Evolutionary conservation across 2,113 vertebrate genomes (phyloP).

Genomic region (Tautogolabrus adspersus): DNA sequence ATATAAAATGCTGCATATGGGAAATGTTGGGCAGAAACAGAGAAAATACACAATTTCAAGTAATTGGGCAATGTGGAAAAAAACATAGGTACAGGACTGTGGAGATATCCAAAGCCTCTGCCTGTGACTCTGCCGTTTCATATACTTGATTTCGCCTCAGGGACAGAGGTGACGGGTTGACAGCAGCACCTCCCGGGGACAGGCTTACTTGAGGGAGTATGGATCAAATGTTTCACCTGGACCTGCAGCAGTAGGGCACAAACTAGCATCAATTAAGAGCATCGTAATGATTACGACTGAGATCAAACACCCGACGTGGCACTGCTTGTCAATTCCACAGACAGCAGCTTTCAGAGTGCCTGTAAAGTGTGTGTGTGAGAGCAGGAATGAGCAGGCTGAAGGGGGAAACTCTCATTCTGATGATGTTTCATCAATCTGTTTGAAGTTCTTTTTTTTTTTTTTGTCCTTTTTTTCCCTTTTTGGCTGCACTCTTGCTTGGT

Average conservation of each 20-base stretch:
- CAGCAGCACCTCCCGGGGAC: conserved; percentile 30
- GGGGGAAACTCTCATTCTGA: conserved; percentile 61
- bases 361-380: conserved; percentile 53
- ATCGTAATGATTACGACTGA: conserved; percentile 52
- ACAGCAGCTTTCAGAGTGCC: conserved; percentile 54
- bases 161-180: conserved; percentile 27
- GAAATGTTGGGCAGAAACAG: conserved; percentile 16
- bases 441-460: conserved; percentile 44
- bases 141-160: conserved; percentile 25
- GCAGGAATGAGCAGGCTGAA: conserved; percentile 46
- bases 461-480: conserved; percentile 26
- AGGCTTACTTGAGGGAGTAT: conserved; percentile 25
- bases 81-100: conserved; percentile 8
- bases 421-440: conserved; percentile 70
- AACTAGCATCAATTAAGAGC: conserved; percentile 58
- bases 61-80: conserved; percentile 25
- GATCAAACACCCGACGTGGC: conserved; percentile 66
- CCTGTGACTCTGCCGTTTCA: conserved; percentile 11
- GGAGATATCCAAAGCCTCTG: not conserved
- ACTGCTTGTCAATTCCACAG: conserved; percentile 57
- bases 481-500: conserved; percentile 38
- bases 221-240: conserved; percentile 47
- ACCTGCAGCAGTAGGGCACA: conserved; percentile 39
- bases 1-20: conserved; percentile 30
- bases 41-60: conserved; percentile 16